Evolutionary conservation across 1,140 invertebrate genomes (phyloP), one percentile per base, ranked within the genome.

Genomic region (Drosophila tani): DNA sequence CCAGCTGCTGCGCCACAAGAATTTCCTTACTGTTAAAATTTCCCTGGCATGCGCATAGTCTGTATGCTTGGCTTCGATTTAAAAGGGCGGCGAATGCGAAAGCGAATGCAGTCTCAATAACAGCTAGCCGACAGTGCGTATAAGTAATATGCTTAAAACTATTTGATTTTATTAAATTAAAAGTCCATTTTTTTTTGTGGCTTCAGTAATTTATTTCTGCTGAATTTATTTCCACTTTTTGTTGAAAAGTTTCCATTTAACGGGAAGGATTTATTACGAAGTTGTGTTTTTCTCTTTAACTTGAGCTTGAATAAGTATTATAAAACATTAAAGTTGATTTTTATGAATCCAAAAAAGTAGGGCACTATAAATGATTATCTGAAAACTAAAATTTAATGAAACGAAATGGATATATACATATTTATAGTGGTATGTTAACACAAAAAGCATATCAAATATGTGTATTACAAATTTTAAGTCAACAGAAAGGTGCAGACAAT

Each of bases 21-120:
- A 87, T 87, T 82, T 87, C 84, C 84, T 74, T 3, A 14, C 73
- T 87, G 84, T 87, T 87, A 88, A 87, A 87, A 87, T 84, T 81
- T 87, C 84, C 84, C 85, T 81, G 84, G 62, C 84, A 88, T 88
- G 84, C 84, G 84, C 84, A 90, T 59, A 65, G 79, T 85, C 51
- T 53, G 32, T 35, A 4, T 40, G 32, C n/a, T 21, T 24, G 14
- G 35, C 14, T 38, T 55, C 35, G 32, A 56, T 49, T 60, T 40
- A 40, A 55, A 63, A 55, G 32, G 21, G 21, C 58, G 32, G 38
- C 66, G 66, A 15, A 12, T 47, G 67, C 60, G 51, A 29, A 47
- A 70, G 68, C 60, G 56, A 29, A 47, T 70, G 68, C 68, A 69
- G 53, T 59, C 56, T 57, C 71, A 69, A 53, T 46, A 59, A 63